These are phyloP conservation scores for Alviniconcha strummeri DNA, from an alignment of 2,888 invertebrate species.

Conservation along the genomic window DNA sequence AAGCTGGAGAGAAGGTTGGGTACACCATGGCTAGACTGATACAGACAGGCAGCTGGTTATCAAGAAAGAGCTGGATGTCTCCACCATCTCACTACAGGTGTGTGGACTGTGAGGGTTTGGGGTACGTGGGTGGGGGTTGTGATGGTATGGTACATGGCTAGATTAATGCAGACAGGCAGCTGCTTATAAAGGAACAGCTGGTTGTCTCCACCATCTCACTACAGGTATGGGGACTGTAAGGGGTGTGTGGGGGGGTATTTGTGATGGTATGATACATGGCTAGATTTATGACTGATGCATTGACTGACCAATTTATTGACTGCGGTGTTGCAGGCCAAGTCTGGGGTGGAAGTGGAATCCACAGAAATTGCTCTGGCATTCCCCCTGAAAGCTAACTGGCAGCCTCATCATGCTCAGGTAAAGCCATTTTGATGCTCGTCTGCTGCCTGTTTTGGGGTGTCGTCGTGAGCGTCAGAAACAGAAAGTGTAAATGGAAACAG, in stretches of 20 bases:
- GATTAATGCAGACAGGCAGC: constrained; percentile 58
- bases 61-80: constrained; percentile 65
- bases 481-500: no score
- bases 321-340: constrained; percentile 59
- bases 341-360: constrained; percentile 70
- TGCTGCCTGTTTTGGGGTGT: no score
- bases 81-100: constrained; percentile 60
- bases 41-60: constrained; percentile 67
- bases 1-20: not conserved
- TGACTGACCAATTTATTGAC: no score
- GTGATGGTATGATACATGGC: no score
- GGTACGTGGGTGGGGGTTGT: no score
- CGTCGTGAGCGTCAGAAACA: no score
- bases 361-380: constrained; percentile 72
- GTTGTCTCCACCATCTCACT: constrained; percentile 64
- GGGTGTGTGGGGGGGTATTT: not conserved
- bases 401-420: constrained; percentile 41
- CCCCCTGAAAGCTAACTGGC: constrained; percentile 51
- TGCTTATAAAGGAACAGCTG: constrained; percentile 65
- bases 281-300: no score
- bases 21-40: not conserved
- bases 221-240: constrained; percentile 45
- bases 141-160: not conserved
- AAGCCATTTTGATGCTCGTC: not conserved
- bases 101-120: not conserved